phyloP scores from a whole-genome alignment of 2,797 vertebrate species.

The Tarsius wallacei region DNA sequence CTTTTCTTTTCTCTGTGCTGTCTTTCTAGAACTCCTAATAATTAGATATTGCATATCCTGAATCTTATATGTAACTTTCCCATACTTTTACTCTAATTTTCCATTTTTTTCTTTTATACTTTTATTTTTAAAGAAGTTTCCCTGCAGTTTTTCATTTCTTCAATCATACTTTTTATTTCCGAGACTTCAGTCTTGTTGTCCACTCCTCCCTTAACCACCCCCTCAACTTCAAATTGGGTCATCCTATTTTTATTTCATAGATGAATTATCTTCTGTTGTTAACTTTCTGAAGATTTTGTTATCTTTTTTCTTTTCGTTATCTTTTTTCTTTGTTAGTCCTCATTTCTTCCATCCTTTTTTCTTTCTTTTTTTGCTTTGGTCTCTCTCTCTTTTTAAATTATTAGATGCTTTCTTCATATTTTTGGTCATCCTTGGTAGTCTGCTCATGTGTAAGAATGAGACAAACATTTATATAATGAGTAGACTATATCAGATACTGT shows the following conservation, averaged over 20 bases:
- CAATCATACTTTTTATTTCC: constrained; percentile 49
- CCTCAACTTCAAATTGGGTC: background rate
- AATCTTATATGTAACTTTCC: constrained; percentile 26
- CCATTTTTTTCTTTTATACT: constrained; percentile 46
- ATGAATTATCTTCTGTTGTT: background rate
- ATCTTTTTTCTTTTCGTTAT: background rate
- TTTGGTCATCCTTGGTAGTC: background rate
- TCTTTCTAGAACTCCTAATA: constrained; percentile 51
- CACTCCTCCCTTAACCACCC: background rate
- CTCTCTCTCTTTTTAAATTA: background rate
- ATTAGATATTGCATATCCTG: background rate
- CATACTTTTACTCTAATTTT: constrained; percentile 7
- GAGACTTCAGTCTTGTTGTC: constrained; percentile 12
- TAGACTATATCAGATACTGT: background rate
- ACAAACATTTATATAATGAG: background rate
- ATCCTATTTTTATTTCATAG: background rate
- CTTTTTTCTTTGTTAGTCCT: background rate
- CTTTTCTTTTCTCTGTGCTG: constrained; percentile 11
- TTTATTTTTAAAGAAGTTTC: background rate
- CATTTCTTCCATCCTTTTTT: background rate
- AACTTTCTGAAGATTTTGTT: background rate
- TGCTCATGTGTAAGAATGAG: background rate
- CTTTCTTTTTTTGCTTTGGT: background rate
- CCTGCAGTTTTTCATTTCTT: background rate
- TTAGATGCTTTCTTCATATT: background rate